These are phyloP conservation scores for Thripadectes ignobilis DNA, from an alignment of 2,797 vertebrate genomes.

Conservation along the genomic window DNA sequence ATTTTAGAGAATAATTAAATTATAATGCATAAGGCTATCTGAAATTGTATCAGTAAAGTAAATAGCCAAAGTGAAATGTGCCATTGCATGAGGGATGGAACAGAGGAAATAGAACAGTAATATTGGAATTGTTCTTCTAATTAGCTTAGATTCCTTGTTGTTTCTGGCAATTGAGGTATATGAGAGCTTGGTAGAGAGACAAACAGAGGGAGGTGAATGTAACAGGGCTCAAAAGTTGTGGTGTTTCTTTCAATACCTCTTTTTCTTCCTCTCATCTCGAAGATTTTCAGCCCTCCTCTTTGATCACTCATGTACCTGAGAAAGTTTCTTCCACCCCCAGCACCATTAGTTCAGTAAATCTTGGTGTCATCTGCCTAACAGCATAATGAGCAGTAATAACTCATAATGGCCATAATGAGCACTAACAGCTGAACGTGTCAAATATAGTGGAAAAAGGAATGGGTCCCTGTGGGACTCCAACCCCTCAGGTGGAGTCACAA, in stretches of 20 bases:
- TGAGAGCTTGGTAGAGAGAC: background rate
- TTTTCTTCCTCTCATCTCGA: background rate
- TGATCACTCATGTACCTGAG: background rate
- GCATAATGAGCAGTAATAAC: slow-evolving; percentile 66
- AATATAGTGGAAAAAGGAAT: slow-evolving; percentile 53
- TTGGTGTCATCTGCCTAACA: slow-evolving; percentile 65
- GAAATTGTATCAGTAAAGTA: background rate
- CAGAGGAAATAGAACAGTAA: background rate
- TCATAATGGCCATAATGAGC: slow-evolving; percentile 66
- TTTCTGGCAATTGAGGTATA: background rate
- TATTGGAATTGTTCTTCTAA: background rate
- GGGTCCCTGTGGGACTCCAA: slow-evolving; percentile 36
- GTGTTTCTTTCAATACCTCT: background rate
- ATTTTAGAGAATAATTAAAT: background rate
- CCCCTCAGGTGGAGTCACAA: background rate
- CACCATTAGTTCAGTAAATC: slow-evolving; percentile 50
- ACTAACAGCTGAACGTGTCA: slow-evolving; percentile 68
- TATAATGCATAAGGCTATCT: background rate
- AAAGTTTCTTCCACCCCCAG: slow-evolving; percentile 25
- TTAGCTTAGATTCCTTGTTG: background rate
- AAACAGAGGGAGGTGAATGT: background rate
- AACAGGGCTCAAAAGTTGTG: background rate
- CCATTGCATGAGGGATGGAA: background rate
- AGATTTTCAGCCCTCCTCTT: background rate
- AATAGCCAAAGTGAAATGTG: background rate